Percentiles rank a stretch among this genome's conserved stretches.
These are phyloP conservation scores for Phylloscopus whistleri DNA, from an alignment of 2,113 vertebrate species.

Conservation along the genomic window DNA sequence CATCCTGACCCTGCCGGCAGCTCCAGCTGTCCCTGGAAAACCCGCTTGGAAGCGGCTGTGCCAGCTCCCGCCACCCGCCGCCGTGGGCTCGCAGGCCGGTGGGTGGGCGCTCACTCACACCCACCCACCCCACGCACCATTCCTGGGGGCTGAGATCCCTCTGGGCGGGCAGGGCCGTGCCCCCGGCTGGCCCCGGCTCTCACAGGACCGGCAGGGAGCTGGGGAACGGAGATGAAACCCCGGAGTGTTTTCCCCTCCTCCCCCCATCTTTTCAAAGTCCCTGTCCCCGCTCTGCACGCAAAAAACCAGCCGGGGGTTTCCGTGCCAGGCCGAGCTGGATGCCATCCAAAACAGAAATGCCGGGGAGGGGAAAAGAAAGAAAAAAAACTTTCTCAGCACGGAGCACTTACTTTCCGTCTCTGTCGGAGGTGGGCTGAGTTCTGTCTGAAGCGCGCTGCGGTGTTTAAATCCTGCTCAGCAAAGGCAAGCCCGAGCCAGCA, in stretches of 20 bases:
- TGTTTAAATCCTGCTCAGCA: neutral
- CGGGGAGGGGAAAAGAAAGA: neutral
- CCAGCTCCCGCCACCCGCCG: neutral
- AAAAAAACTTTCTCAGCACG: neutral
- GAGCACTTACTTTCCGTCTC: neutral
- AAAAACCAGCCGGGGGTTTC: neutral
- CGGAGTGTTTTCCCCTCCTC: neutral
- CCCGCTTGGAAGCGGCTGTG: neutral
- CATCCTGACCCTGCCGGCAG: conserved; percentile 84
- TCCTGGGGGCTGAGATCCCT: neutral
- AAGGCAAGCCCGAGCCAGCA: neutral
- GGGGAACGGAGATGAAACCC: neutral
- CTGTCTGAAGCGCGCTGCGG: neutral
- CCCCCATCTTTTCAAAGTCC: neutral
- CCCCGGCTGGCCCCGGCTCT: neutral
- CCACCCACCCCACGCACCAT: neutral
- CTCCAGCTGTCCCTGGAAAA: conserved; percentile 55
- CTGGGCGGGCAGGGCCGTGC: rapidly evolving
- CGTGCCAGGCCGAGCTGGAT: neutral
- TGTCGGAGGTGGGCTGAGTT: neutral
- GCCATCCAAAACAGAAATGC: neutral
- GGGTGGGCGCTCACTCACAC: neutral
- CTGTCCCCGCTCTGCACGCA: neutral
- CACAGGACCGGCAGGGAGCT: neutral
- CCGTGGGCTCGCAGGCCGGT: rapidly evolving